These are phyloP conservation scores for Illadopsis cleaveri DNA, from an alignment of 2,113 vertebrate genomes.

Conservation along the genomic window DNA sequence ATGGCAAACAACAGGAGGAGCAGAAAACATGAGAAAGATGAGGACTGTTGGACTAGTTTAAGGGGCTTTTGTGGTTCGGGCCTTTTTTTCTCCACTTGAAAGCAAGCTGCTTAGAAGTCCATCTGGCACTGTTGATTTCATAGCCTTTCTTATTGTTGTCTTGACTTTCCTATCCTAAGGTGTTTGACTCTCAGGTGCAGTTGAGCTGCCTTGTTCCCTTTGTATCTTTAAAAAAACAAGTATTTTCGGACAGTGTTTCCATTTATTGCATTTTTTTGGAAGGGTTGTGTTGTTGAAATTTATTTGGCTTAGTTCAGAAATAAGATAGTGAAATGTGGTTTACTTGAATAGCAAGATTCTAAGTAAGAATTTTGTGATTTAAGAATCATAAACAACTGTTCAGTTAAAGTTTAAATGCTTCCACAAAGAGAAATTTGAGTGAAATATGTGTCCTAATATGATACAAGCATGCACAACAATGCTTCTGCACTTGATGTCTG, in stretches of 20 bases:
- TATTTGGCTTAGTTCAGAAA: not conserved
- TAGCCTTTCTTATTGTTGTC: not conserved
- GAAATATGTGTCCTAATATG: not conserved
- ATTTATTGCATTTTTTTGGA: not conserved
- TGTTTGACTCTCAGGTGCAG: not conserved
- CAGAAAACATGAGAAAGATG: not conserved
- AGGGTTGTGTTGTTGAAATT: not conserved
- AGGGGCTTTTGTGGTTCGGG: fast-evolving
- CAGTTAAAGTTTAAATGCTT: not conserved
- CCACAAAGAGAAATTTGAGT: not conserved
- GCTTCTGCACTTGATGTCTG: not conserved
- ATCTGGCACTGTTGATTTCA: not conserved
- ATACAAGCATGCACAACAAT: not conserved
- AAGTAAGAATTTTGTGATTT: not conserved
- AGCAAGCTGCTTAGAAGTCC: not conserved
- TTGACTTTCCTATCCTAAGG: not conserved
- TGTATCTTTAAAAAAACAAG: not conserved
- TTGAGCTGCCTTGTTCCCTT: not conserved
- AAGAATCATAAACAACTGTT: not conserved
- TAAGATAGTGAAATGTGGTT: not conserved
- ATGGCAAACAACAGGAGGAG: not conserved
- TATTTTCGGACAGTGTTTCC: not conserved
- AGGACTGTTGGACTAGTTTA: not conserved
- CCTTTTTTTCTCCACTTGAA: not conserved
- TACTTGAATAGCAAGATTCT: not conserved